These are phyloP conservation scores for Podilymbus podiceps DNA, from an alignment of 2,113 vertebrate species.

Conservation along the genomic window DNA sequence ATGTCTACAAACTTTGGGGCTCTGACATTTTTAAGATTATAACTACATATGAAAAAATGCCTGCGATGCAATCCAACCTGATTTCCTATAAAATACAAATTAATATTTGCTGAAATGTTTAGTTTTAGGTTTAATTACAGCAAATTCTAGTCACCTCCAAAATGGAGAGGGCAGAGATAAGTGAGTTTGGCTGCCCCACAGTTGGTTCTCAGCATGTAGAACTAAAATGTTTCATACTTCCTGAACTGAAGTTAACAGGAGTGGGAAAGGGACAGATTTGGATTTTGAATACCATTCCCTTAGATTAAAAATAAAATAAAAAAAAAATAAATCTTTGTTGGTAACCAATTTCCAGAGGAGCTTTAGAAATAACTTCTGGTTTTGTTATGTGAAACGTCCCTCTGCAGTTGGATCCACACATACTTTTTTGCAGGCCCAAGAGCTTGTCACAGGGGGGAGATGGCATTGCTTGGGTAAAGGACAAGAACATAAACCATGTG, in stretches of 20 bases:
- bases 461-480: not conserved
- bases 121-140: not conserved
- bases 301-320: not conserved
- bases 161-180: not conserved
- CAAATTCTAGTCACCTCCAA: not conserved
- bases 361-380: not conserved
- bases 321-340: not conserved
- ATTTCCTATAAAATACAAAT: slow-evolving; percentile 3
- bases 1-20: not conserved
- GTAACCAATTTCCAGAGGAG: not conserved
- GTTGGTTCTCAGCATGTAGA: not conserved
- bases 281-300: not conserved
- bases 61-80: not conserved
- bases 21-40: slow-evolving; percentile 4
- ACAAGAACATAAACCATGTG: not conserved
- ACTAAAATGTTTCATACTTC: not conserved
- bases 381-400: not conserved
- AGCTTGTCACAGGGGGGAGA: not conserved
- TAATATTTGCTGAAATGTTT: slow-evolving; percentile 26
- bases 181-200: not conserved
- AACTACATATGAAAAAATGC: not conserved
- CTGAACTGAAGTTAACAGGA: not conserved
- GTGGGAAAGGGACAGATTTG: not conserved
- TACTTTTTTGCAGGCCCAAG: not conserved
- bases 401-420: not conserved